Percentiles rank a stretch among this genome's conserved stretches.
phyloP scores from a whole-genome alignment of 2,888 invertebrate genomes.

The Octonoba sinensis region DNA sequence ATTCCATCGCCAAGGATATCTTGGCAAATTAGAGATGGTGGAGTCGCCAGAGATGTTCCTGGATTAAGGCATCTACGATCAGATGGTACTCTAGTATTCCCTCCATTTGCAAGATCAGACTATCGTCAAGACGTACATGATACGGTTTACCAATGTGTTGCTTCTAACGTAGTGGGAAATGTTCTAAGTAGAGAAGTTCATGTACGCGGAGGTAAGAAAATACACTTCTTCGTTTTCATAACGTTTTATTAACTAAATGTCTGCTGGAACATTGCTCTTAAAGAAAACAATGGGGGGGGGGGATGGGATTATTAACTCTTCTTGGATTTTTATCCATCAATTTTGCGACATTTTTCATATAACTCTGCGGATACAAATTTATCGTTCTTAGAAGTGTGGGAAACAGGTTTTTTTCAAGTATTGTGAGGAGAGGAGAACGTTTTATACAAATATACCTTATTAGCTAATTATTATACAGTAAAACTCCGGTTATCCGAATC shows the following conservation, averaged over 20 bases:
- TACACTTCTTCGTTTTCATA: not conserved
- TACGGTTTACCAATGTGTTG: constrained; percentile 70
- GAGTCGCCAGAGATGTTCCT: constrained; percentile 67
- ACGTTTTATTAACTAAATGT: too few species aligned
- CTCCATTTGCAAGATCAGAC: constrained; percentile 68
- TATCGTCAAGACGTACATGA: constrained; percentile 69
- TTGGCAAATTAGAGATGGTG: constrained; percentile 67
- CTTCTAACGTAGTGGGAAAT: constrained; percentile 69
- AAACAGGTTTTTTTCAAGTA: too few species aligned
- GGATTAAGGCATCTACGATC: constrained; percentile 69
- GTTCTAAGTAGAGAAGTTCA: constrained; percentile 69
- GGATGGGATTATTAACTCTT: too few species aligned
- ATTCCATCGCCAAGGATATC: constrained; percentile 36
- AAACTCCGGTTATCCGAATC: too few species aligned
- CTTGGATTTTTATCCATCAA: too few species aligned
- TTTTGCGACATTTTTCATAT: constrained; percentile 23
- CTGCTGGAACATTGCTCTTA: too few species aligned
- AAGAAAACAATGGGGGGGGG: too few species aligned
- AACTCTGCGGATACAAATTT: too few species aligned
- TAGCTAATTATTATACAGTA: too few species aligned
- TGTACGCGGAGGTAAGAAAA: constrained; percentile 69
- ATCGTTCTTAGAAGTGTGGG: too few species aligned
- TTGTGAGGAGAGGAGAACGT: too few species aligned
- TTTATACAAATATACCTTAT: too few species aligned
- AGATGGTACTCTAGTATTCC: constrained; percentile 70